phyloP scores from a whole-genome alignment of 2,888 invertebrate species.

The Cerastis rubricosa region DNA sequence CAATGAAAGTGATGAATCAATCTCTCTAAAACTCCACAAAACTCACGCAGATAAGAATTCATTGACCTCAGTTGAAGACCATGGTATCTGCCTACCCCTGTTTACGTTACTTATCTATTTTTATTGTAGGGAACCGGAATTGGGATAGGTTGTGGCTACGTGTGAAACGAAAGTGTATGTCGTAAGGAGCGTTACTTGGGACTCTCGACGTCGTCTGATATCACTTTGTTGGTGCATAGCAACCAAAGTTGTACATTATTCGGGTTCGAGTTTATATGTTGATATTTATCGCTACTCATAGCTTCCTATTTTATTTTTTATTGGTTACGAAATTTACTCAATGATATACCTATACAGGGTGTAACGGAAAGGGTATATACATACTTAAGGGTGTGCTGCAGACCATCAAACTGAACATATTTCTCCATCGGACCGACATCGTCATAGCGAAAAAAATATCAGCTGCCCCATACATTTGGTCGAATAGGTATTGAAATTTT shows the following conservation, averaged over 20 bases:
- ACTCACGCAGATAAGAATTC: conserved; percentile 39
- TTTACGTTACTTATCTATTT: conserved; percentile 71
- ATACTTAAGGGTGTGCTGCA: too few species aligned
- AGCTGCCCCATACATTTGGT: too few species aligned
- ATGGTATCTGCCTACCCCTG: conserved; percentile 51
- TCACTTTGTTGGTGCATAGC: conserved; percentile 4
- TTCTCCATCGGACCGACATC: too few species aligned
- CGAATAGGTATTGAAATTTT: too few species aligned
- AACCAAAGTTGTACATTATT: conserved; percentile 3
- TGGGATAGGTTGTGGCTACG: conserved; percentile 64
- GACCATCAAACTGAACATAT: too few species aligned
- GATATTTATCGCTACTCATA: background rate
- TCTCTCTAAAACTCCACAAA: conserved; percentile 36
- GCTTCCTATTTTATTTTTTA: background rate
- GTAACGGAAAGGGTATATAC: too few species aligned
- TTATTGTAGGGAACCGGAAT: conserved; percentile 66
- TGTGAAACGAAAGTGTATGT: conserved; percentile 50
- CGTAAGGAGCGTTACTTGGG: conserved; percentile 15
- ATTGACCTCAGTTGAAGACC: conserved; percentile 49
- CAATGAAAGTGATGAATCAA: conserved; percentile 22
- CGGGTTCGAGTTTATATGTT: too few species aligned
- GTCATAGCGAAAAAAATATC: too few species aligned
- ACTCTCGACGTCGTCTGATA: background rate
- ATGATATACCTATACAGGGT: background rate
- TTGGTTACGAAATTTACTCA: background rate